These are phyloP conservation scores for Pomacea canaliculata DNA, from an alignment of 2,888 invertebrate genomes.

Conservation along the genomic window DNA sequence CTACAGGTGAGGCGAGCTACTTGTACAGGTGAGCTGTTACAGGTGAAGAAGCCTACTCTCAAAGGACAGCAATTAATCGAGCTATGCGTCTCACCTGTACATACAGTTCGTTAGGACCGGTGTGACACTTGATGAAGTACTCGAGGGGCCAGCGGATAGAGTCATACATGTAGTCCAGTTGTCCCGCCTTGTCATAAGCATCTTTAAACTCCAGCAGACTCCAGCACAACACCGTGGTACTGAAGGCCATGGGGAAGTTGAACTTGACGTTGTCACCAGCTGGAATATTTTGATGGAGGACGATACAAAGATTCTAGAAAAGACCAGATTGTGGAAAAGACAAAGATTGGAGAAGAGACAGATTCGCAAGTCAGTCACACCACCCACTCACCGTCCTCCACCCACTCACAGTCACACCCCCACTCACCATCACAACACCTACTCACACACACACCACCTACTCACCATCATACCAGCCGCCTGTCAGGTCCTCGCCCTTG, in stretches of 20 bases:
- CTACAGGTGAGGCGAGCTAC: neutral
- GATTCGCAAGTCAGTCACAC: neutral
- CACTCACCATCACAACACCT: neutral
- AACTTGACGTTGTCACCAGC: conserved; percentile 60
- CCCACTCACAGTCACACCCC: neutral
- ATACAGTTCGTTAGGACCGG: conserved; percentile 58
- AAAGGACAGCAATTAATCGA: no score
- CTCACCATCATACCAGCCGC: conserved; percentile 67
- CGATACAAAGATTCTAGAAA: neutral
- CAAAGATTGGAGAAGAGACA: conserved; percentile 2
- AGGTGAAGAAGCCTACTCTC: neutral
- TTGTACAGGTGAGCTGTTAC: neutral
- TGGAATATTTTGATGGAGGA: conserved; percentile 25
- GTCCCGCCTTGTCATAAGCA: conserved; percentile 46
- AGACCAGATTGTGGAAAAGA: neutral
- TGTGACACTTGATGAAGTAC: conserved; percentile 74
- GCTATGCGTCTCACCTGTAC: conserved; percentile 66
- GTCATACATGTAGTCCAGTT: conserved; percentile 50
- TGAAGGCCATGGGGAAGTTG: conserved; percentile 56
- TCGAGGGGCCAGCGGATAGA: conserved; percentile 75
- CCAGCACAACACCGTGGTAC: conserved; percentile 53
- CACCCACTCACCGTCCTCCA: neutral
- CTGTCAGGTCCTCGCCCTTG: conserved; percentile 61
- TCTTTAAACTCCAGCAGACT: conserved; percentile 49
- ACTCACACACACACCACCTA: conserved; percentile 2